These are phyloP conservation scores for Plagodis pulveraria DNA, from an alignment of 2,888 invertebrate genomes.

Conservation along the genomic window DNA sequence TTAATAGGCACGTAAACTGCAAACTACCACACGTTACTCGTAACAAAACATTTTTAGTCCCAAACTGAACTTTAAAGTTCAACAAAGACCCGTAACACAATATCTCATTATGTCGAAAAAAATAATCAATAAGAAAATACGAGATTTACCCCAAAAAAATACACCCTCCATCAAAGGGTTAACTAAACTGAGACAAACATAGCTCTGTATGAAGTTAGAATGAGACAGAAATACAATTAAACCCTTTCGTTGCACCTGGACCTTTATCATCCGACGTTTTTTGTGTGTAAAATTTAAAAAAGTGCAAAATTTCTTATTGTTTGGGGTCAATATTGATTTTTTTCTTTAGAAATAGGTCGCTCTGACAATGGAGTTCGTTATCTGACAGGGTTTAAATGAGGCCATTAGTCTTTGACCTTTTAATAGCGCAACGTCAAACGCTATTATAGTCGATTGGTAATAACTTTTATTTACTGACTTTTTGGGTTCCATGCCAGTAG, in stretches of 20 bases:
- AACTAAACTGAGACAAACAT: slow-evolving; percentile 54
- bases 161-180: slow-evolving; percentile 74
- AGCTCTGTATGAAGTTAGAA: slow-evolving; percentile 42
- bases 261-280: slow-evolving; percentile 52
- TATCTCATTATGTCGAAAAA: slow-evolving; percentile 79
- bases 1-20: slow-evolving; percentile 14
- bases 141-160: slow-evolving; percentile 80
- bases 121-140: slow-evolving; percentile 76
- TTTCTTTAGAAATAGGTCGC: slow-evolving; percentile 60
- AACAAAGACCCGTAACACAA: slow-evolving; percentile 70
- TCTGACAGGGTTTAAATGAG: slow-evolving; percentile 65
- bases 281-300: slow-evolving; percentile 76
- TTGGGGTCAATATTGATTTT: slow-evolving; percentile 81
- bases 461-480: slow-evolving; percentile 6
- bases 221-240: slow-evolving; percentile 51
- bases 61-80: slow-evolving; percentile 35
- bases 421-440: slow-evolving; percentile 45
- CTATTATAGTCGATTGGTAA: slow-evolving; percentile 26
- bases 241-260: slow-evolving; percentile 82
- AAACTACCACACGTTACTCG: slow-evolving; percentile 12
- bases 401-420: slow-evolving; percentile 64
- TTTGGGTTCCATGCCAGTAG: background rate
- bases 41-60: slow-evolving; percentile 26
- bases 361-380: slow-evolving; percentile 77
- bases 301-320: slow-evolving; percentile 78